These are phyloP conservation scores for Cladopsammia gracilis DNA, from an alignment of 64 coral and sea anemone genomes.

Conservation along the genomic window DNA sequence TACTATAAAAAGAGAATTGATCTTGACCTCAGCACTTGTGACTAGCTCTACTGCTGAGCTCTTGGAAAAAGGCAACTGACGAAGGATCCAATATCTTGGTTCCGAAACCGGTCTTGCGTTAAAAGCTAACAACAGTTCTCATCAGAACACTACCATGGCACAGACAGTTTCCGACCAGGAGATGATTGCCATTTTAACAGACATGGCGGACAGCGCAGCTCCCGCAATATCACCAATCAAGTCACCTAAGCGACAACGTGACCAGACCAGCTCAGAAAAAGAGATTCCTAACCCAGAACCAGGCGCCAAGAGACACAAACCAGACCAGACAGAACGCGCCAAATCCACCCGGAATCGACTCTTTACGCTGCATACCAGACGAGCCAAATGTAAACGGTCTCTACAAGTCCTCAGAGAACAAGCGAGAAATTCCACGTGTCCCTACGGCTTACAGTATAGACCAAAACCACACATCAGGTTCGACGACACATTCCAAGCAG, in stretches of 20 bases:
- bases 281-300: not conserved
- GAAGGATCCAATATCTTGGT: too few relatives aligned
- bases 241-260: not conserved
- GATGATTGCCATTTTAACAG: not conserved
- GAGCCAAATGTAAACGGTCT: constrained; percentile 17
- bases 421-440: not conserved
- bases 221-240: not conserved
- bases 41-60: too few relatives aligned
- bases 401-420: constrained; percentile 1
- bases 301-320: not conserved
- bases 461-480: not conserved
- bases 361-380: constrained; percentile 1
- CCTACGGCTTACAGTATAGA: not conserved
- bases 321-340: not conserved
- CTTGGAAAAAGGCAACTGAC: too few relatives aligned
- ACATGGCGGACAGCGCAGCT: not conserved
- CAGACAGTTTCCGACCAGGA: not conserved
- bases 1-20: too few relatives aligned
- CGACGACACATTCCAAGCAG: too few relatives aligned
- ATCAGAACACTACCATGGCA: too few relatives aligned
- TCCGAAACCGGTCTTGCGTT: too few relatives aligned
- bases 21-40: too few relatives aligned
- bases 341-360: too few relatives aligned
- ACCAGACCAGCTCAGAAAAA: not conserved
- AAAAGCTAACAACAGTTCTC: too few relatives aligned